Percentiles rank a stretch among this genome's conserved stretches.
phyloP scores from a whole-genome alignment of 1,140 invertebrate genomes.

The Drosophila grimshawi region DNA sequence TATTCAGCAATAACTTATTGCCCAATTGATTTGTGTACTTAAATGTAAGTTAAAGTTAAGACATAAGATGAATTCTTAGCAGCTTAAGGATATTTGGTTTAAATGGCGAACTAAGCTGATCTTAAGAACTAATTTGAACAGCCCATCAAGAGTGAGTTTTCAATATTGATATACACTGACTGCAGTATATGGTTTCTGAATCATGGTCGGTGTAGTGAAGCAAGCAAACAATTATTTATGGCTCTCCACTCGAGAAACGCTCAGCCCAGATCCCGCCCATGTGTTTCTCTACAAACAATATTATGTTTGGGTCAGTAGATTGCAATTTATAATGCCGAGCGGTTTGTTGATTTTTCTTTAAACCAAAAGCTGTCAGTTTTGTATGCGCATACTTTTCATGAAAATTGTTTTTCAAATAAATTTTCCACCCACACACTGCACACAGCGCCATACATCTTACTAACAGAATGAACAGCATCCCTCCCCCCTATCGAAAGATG shows the following conservation, averaged over 20 bases:
- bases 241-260: background rate
- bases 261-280: slow-evolving; percentile 29
- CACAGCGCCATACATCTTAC: slow-evolving; percentile 59
- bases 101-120: no score
- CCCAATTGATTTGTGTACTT: no score
- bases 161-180: no score
- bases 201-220: background rate
- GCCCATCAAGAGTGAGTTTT: no score
- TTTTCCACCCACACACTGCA: slow-evolving; percentile 59
- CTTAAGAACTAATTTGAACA: no score
- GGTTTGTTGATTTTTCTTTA: slow-evolving; percentile 76
- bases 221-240: slow-evolving; percentile 38
- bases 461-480: slow-evolving; percentile 20
- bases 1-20: no score
- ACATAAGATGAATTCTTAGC: no score
- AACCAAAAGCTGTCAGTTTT: slow-evolving; percentile 75
- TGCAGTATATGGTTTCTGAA: background rate
- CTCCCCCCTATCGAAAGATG: slow-evolving; percentile 32
- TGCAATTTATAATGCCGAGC: slow-evolving; percentile 70
- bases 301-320: slow-evolving; percentile 58
- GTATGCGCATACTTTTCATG: slow-evolving; percentile 79
- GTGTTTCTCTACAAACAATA: slow-evolving; percentile 48
- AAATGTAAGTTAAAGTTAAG: no score
- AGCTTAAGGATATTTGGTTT: no score
- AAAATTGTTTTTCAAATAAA: slow-evolving; percentile 82